Evolutionary conservation across 2,888 invertebrate genomes (phyloP).

Genomic region (Drosophila anceps): DNA sequence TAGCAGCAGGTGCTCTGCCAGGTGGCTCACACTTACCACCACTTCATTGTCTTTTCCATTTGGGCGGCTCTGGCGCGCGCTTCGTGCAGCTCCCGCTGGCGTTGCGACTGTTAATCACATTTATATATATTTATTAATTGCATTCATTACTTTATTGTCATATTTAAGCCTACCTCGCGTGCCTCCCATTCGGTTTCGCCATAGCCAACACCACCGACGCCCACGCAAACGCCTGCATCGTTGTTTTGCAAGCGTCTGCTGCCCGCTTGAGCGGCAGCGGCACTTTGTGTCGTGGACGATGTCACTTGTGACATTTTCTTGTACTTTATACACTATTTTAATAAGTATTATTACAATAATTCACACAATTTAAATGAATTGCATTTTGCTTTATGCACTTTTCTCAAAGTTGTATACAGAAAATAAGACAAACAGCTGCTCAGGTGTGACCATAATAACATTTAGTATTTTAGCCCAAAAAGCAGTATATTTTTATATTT

Average conservation of each 20-base stretch:
- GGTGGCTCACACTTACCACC: slow-evolving; percentile 89
- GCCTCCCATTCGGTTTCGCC: slow-evolving; percentile 85
- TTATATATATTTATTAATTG: slow-evolving; percentile 12
- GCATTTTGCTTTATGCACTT: slow-evolving; percentile 57
- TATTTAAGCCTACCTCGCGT: slow-evolving; percentile 77
- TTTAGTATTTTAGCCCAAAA: not conserved
- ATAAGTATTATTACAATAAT: slow-evolving; percentile 9
- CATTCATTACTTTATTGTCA: not conserved
- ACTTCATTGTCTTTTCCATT: slow-evolving; percentile 99
- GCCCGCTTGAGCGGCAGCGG: slow-evolving; percentile 49
- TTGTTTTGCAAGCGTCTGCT: slow-evolving; percentile 55
- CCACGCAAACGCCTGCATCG: slow-evolving; percentile 57
- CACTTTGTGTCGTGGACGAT: slow-evolving; percentile 63
- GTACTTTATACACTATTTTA: slow-evolving; percentile 6
- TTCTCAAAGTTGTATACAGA: slow-evolving; percentile 59
- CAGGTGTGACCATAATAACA: slow-evolving; percentile 13
- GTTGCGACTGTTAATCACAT: slow-evolving; percentile 81
- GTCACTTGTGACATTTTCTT: slow-evolving; percentile 58
- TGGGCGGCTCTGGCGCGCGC: slow-evolving; percentile 97
- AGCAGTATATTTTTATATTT: not conserved
- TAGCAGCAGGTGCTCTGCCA: not conserved
- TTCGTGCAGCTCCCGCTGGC: slow-evolving; percentile 94
- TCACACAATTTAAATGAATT: slow-evolving; percentile 31
- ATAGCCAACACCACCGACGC: slow-evolving; percentile 68
- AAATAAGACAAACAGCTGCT: slow-evolving; percentile 54